A percentile compares a stretch with the other conserved stretches of the same genome.
Conservation (phyloP, 2,888 invertebrate species). For the Pemphredon lugubris region DNA sequence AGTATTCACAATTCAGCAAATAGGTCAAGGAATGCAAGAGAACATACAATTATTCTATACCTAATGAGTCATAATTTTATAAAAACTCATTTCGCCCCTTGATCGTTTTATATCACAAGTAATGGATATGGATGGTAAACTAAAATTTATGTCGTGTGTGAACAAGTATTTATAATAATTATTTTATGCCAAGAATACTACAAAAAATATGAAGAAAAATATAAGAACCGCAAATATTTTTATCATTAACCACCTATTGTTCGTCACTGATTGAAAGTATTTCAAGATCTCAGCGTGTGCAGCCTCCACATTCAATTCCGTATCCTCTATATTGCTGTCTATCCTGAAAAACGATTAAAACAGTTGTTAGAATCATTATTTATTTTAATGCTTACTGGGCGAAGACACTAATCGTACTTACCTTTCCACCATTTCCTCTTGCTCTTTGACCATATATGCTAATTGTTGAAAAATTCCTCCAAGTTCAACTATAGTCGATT, state of each 20-base stretch:
- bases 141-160: conserved; percentile 31
- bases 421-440: conserved; percentile 98
- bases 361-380: not conserved
- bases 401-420: too few relatives aligned
- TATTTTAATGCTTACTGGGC: too few relatives aligned
- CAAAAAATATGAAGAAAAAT: conserved; percentile 99
- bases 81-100: conserved; percentile 52
- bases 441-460: conserved; percentile 98
- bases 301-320: conserved; percentile 97
- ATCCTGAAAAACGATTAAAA: conserved; percentile 88
- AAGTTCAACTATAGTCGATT: conserved; percentile 98
- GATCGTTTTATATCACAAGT: conserved; percentile 54
- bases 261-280: conserved; percentile 98
- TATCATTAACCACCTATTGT: conserved; percentile 99
- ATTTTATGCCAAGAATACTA: conserved; percentile 94
- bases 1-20: conserved; percentile 61
- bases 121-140: conserved; percentile 53
- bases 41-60: conserved; percentile 46
- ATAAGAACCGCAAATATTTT: conserved; percentile 99
- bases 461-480: conserved; percentile 99
- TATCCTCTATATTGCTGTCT: conserved; percentile 97
- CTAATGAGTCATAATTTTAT: conserved; percentile 46
- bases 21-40: conserved; percentile 60
- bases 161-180: conserved; percentile 18
- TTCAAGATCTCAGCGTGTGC: conserved; percentile 98